Evolutionary conservation across 2,113 vertebrate genomes (phyloP).

Genomic region (Otis tarda): DNA sequence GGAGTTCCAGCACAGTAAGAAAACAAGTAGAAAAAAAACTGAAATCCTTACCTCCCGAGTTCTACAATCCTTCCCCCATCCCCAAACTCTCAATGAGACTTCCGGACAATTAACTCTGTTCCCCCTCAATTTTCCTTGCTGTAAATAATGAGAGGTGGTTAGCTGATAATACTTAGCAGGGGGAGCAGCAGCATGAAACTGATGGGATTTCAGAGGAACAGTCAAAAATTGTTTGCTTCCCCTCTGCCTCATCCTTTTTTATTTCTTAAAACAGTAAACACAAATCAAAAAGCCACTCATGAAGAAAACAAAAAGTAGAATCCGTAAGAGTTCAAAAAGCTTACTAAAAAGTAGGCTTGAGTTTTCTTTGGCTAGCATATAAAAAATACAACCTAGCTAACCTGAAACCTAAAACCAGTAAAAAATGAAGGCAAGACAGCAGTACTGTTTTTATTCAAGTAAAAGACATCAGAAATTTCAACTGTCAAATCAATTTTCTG

Average conservation of each 20-base stretch:
- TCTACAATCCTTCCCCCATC: neutral
- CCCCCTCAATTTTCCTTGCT: neutral
- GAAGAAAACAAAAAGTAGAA: neutral
- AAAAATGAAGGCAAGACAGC: neutral
- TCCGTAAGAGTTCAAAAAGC: neutral
- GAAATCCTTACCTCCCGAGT: neutral
- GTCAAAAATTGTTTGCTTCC: neutral
- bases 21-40: neutral
- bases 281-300: neutral
- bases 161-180: neutral
- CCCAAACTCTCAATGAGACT: neutral
- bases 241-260: neutral
- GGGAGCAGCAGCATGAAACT: neutral
- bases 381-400: neutral
- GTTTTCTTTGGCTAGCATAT: neutral
- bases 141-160: neutral
- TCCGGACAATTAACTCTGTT: neutral
- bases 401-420: neutral
- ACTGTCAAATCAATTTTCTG: neutral
- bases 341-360: neutral
- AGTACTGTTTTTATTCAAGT: neutral
- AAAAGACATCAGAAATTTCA: neutral
- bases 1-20: neutral
- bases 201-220: neutral
- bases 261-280: neutral